phyloP scores from a whole-genome alignment of 2,888 invertebrate genomes.

The Ctenicera cuprea region DNA sequence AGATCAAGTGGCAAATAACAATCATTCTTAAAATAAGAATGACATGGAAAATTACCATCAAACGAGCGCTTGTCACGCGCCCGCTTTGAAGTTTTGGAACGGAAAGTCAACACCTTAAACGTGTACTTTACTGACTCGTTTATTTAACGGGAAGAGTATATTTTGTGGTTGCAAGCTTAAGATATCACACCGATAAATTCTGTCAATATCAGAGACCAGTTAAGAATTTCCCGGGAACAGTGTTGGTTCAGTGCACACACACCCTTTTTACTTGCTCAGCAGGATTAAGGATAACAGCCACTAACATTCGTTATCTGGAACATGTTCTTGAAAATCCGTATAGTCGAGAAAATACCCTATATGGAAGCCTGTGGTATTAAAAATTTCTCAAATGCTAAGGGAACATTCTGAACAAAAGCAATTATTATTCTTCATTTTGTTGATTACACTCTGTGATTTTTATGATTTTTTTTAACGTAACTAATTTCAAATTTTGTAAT shows the following conservation, averaged over 20 bases:
- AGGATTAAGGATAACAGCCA: constrained; percentile 44
- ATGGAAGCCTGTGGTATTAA: too few species aligned
- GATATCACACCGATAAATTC: constrained; percentile 25
- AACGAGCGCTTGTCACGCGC: not conserved
- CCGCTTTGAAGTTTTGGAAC: not conserved
- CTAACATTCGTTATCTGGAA: constrained; percentile 45
- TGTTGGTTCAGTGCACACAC: constrained; percentile 28
- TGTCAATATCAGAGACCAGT: constrained; percentile 35
- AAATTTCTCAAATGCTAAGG: too few species aligned
- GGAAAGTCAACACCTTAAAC: not conserved
- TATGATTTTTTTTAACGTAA: too few species aligned
- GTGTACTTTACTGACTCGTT: not conserved
- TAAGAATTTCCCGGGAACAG: constrained; percentile 14
- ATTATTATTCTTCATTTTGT: too few species aligned
- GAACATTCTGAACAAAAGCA: too few species aligned
- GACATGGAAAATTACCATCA: constrained; percentile 11
- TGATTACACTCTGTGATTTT: too few species aligned
- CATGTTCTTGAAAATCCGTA: constrained; percentile 17
- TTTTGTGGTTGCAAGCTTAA: not conserved
- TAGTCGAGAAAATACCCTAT: too few species aligned
- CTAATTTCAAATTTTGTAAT: too few species aligned
- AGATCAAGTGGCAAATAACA: constrained; percentile 16
- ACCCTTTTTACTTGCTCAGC: constrained; percentile 28
- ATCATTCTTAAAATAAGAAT: not conserved
- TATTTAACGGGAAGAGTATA: not conserved